Conservation (phyloP, 2,888 invertebrate species). For the Ecdyonurus torrentis region DNA sequence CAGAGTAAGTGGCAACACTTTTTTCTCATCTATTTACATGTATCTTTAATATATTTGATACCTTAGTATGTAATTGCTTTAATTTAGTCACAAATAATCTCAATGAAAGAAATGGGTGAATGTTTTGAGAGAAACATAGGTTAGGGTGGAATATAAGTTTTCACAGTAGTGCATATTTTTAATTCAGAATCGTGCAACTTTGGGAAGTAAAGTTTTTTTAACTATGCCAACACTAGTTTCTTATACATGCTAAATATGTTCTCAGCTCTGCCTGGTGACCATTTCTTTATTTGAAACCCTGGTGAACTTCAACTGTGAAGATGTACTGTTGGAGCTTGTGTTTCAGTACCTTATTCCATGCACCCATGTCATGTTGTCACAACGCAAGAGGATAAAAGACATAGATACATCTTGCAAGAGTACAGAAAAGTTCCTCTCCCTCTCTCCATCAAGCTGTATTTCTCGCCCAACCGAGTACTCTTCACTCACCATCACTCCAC, state of each 20-base stretch:
- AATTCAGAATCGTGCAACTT: too few species aligned
- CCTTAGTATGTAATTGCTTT: too few species aligned
- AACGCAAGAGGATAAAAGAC: constrained; percentile 49
- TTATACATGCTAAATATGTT: too few species aligned
- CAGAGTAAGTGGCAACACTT: not conserved
- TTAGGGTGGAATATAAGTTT: too few species aligned
- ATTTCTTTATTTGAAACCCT: constrained; percentile 81
- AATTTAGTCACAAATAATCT: too few species aligned
- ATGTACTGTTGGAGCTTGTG: constrained; percentile 82
- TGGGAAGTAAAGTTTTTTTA: too few species aligned
- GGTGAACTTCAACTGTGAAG: constrained; percentile 85
- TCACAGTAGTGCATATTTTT: too few species aligned
- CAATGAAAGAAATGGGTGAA: too few species aligned
- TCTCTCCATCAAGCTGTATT: constrained; percentile 41
- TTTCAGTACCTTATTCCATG: constrained; percentile 71
- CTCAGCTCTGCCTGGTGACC: constrained; percentile 73
- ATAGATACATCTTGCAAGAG: constrained; percentile 55
- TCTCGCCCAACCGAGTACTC: constrained; percentile 9
- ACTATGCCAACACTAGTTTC: too few species aligned
- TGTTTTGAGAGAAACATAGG: too few species aligned
- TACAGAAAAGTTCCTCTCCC: constrained; percentile 55
- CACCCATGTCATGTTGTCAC: constrained; percentile 66
- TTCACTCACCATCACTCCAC: constrained; percentile 3
- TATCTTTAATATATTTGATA: constrained; percentile 8
- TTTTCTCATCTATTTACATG: constrained; percentile 5